Conservation (phyloP, 2,888 invertebrate genomes). For the Beris chalybata region DNA sequence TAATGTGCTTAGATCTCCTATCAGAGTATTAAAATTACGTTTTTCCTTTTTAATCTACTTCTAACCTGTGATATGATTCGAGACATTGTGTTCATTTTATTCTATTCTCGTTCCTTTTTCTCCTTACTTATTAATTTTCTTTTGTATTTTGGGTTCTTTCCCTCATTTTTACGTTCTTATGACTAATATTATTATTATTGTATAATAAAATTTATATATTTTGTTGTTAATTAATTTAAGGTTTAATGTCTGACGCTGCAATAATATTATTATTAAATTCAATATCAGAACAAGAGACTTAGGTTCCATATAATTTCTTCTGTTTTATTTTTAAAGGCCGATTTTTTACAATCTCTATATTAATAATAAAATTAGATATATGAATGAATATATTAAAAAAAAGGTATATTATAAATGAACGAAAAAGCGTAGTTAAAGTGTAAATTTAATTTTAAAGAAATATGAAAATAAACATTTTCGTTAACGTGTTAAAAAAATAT, state of each 20-base stretch:
- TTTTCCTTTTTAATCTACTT: constrained; percentile 3
- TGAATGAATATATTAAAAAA: constrained; percentile 13
- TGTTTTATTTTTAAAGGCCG: not conserved
- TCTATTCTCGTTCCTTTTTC: constrained; percentile 4
- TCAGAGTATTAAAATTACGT: too few relatives aligned
- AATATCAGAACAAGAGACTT: constrained; percentile 20
- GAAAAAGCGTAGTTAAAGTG: constrained; percentile 37
- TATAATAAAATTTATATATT: constrained; percentile 2
- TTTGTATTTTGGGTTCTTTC: constrained; percentile 2
- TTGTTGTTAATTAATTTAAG: constrained; percentile 13
- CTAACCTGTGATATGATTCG: constrained; percentile 23
- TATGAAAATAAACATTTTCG: constrained; percentile 36
- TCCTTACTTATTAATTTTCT: not conserved
- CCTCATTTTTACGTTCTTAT: not conserved
- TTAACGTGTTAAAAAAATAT: constrained; percentile 36
- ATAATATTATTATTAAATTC: constrained; percentile 17
- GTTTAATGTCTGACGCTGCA: constrained; percentile 14
- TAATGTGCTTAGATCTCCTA: too few relatives aligned
- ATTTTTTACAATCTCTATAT: constrained; percentile 17
- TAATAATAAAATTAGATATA: constrained; percentile 10
- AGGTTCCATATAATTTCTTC: not conserved
- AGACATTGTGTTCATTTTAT: constrained; percentile 8
- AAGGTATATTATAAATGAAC: constrained; percentile 27
- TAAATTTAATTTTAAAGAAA: constrained; percentile 34
- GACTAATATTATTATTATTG: not conserved